phyloP scores from a whole-genome alignment of 2,797 vertebrate genomes.

The Spheniscus humboldti region DNA sequence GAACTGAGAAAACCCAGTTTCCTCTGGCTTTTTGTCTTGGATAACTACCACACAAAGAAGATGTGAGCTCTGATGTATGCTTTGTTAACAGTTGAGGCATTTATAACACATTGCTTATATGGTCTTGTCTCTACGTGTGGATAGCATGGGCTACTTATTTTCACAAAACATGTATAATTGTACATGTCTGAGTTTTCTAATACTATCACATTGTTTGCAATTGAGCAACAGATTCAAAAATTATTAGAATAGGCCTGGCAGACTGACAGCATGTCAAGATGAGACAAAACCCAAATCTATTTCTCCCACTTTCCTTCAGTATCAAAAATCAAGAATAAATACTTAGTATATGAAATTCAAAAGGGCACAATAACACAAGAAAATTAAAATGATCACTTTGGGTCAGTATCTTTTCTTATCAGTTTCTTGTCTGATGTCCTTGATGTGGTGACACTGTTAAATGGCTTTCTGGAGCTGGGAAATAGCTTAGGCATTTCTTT shows the following conservation, averaged over 20 bases:
- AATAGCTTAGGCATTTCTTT: background rate
- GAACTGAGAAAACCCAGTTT: background rate
- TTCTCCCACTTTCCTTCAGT: background rate
- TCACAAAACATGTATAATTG: background rate
- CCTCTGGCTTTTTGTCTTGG: background rate
- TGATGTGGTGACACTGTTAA: background rate
- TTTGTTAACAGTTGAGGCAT: background rate
- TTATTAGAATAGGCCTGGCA: background rate
- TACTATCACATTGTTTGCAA: background rate
- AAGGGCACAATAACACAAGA: background rate
- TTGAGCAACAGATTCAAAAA: background rate
- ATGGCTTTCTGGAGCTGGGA: background rate
- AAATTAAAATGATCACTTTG: background rate
- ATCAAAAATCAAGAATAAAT: constrained; percentile 51
- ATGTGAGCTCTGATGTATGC: background rate
- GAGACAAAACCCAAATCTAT: constrained; percentile 18
- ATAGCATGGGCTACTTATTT: background rate
- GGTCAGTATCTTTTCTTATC: background rate
- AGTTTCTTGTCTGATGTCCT: background rate
- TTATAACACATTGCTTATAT: background rate
- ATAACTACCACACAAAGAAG: background rate
- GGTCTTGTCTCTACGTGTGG: background rate
- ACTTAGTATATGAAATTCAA: background rate
- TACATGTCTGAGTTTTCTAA: background rate
- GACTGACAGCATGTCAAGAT: background rate